Base-by-base conservation (phyloP, 2,113 vertebrate genomes). In the Syrrhaptes paradoxus region DNA sequence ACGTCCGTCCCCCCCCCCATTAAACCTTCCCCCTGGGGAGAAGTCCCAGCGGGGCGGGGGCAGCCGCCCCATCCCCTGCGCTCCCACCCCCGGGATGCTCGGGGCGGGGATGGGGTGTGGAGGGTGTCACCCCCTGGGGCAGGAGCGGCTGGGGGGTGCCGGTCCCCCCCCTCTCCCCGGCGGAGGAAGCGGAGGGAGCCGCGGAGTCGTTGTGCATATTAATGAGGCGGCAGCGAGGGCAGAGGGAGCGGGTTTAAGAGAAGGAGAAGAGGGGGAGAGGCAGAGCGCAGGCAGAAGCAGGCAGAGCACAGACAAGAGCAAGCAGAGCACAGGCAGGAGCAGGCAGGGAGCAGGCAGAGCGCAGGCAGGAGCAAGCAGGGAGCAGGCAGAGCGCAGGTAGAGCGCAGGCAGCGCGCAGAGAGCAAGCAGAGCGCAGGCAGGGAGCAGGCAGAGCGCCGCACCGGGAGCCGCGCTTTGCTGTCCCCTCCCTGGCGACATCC, bases 141-240 rank as follows among this genome's bases (percentile, higher is more conserved):
- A 49, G 72, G 62, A 49, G 73, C 20, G 16, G 43, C 41, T 2
- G 49, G 14, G 55, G 73, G 79, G 65, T 52, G 76, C 54, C 49
- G 70, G 46, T 84, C 38, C 84, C 57, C 22, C 65, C 79, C 68
- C 81, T 75, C 91, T 80, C 93, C 86, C 94, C 61, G 41, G 57
- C 66, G 90, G 87, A 96, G 97, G 98, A 97, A 98, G 98, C 98
- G 97, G 95, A 97, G 98, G 98, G 98, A 99, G 98, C 99, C 98
- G 98, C 96, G 96, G 98, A 97, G 97, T 98, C 95, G 98, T 96
- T 98, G 85, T 98, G 99, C 99, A 99, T 99, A 98, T 99, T 99
- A 99, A 99, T 99, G 99, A 99, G 99, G 96, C 92, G 91, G 91
- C 80, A 43, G 97, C 84, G 51, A 95, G 97, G 97, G 98, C 98